Evolutionary conservation across 1,140 invertebrate species (phyloP), one percentile per base, ranked within the genome.

Genomic region (Saccostrea echinata): DNA sequence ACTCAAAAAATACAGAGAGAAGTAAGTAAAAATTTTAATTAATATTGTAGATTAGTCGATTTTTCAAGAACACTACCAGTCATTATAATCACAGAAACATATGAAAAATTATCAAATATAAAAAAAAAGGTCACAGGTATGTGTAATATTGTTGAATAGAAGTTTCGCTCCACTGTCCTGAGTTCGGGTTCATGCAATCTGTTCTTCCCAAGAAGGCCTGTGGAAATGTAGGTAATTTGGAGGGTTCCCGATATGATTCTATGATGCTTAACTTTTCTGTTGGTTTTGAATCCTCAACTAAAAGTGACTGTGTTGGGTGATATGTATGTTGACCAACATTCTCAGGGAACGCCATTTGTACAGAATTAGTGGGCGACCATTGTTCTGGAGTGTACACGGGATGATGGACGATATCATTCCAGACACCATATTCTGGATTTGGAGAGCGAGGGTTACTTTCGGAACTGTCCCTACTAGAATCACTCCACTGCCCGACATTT

Each of bases 361-460:
- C 21, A 61, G 52, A 81, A 61, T 68, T 84, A 2, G 24, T 27
- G 27, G 33, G 51, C 33, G 43, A 35, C 35, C 68, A 21, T 12
- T n/a, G n/a, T 24, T 57, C 84, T 33, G 18, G 61, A 21, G 30
- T 52, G 76, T 81, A 87, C 8, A 83, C 35, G 30, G 61, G 85
- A 85, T 85, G 68, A 35, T 64, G 85, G 16, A 91, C 90, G 52
- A 88, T 80, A 83, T 88, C 86, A 84, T 90, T 89, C 21, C 84
- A 91, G 64, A 89, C 86, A 8, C 90, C 86, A 18, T 92, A 91
- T 3, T 91, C 91, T 1, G 91, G 30, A 90, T 84, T 92, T 90
- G 0, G 90, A 91, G 55, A 91, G 88, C 6, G 91, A 91, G 13
- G 87, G 53, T 2, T 90, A 90, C 86, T 90, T 91, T 85, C 88